A percentile compares a stretch with the other conserved stretches of the same genome.
These are phyloP conservation scores for Allobates femoralis DNA, from an alignment of 2,797 vertebrate genomes.

Conservation along the genomic window DNA sequence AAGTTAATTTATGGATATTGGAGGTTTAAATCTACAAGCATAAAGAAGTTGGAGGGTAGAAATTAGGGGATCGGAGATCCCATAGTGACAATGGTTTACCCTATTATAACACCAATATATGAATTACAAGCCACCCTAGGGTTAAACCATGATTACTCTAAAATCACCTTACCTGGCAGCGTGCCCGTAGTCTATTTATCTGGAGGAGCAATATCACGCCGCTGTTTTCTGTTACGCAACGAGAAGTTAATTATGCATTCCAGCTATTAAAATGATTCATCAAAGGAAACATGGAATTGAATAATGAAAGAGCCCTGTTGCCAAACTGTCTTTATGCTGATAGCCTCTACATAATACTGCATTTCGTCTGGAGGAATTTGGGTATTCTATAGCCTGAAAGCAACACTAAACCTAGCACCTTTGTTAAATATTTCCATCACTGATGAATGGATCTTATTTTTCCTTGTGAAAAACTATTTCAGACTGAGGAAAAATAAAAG, in stretches of 20 bases:
- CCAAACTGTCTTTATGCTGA: conserved; percentile 30
- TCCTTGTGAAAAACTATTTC: neutral
- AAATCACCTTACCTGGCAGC: conserved; percentile 10
- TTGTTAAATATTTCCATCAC: no score
- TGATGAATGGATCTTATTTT: neutral
- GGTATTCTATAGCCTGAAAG: conserved; percentile 3
- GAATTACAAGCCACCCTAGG: neutral
- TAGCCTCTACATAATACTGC: conserved; percentile 3
- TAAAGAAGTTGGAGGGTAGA: neutral
- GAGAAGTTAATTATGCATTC: conserved; percentile 60
- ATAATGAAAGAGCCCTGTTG: conserved; percentile 56
- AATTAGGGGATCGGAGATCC: neutral
- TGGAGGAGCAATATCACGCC: conserved; percentile 32
- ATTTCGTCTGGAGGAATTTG: conserved; percentile 18
- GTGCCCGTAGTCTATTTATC: conserved; percentile 37
- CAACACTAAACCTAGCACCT: neutral
- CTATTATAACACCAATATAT: neutral
- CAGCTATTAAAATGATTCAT: conserved; percentile 62
- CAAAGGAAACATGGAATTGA: conserved; percentile 61
- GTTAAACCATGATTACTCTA: neutral
- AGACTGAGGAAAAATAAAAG: neutral
- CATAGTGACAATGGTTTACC: neutral
- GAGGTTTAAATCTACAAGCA: neutral
- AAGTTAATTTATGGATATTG: neutral
- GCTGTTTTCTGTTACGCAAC: conserved; percentile 45